Base-by-base conservation (phyloP, 2,113 vertebrate genomes). In the Candoia aspera region DNA sequence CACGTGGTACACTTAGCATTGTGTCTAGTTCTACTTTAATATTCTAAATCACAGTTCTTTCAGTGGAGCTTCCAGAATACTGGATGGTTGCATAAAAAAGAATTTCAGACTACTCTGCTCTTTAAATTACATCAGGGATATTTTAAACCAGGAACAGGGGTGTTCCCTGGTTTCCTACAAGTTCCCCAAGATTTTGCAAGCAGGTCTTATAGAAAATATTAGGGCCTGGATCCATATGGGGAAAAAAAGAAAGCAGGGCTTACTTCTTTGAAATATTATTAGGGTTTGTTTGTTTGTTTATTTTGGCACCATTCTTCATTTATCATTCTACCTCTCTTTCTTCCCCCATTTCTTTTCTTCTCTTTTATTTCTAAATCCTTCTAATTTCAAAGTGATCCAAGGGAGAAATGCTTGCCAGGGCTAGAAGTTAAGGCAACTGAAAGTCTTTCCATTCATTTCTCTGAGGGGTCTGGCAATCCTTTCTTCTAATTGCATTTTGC, bases 401-500 rank as follows among this genome's bases (percentile, higher is more conserved):
- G 49, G 11, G 73, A 23, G 90, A 90, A 96, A 93, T 60, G 91
- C 91, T 26, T 92, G 29, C 15, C 84, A 86, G 86, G 88, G 26
- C 42, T 92, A 42, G 79, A 91, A 89, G 53, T 62, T 57, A 95
- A 86, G 73, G 91, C 49, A 92, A 62, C 37, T 92, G 26, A 93
- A 85, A 94, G 42, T 94, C 91, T 91, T 86, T 53, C 85, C 91
- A 92, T 95, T 87, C 93, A 94, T 93, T 90, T 59, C 1, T 10
- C 26, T 13, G 29, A 95, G 94, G 94, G n/a, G 9, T 6, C 12
- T 64, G 49, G 26, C n/a, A 90, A 86, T 89, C 11, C 42, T 84
- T 94, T 2, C 9, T n/a, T 93, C 59, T 94, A 89, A 90, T 94
- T 93, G 8, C n/a, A 68, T 89, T 90, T 94, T 93, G 86, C n/a